Evolutionary conservation across 2,113 vertebrate genomes (phyloP).

Genomic region (Ranitomeya imitator): DNA sequence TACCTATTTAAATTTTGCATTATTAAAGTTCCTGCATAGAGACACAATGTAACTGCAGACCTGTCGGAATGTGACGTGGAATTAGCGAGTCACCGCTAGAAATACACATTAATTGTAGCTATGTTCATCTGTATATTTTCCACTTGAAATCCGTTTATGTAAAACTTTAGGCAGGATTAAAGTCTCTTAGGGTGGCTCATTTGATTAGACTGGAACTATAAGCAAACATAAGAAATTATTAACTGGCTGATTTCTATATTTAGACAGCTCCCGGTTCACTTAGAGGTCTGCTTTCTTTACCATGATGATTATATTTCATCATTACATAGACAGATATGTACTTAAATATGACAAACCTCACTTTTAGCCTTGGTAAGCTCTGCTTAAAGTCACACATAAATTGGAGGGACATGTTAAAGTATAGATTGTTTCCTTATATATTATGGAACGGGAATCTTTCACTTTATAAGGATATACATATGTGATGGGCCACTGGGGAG

Average conservation of each 20-base stretch:
- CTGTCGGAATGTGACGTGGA: background rate
- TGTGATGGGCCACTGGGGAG: too few species aligned
- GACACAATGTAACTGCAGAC: background rate
- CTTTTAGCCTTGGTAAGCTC: background rate
- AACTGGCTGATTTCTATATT: background rate
- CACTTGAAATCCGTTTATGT: conserved; percentile 10
- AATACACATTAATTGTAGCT: background rate
- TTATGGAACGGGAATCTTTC: too few species aligned
- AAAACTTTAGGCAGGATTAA: conserved; percentile 2
- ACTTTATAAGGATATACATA: too few species aligned
- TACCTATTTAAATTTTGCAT: too few species aligned
- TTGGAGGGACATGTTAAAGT: background rate
- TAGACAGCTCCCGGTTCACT: background rate
- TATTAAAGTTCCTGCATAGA: background rate
- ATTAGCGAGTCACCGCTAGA: background rate
- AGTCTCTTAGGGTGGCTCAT: conserved; percentile 11
- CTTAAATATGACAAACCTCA: background rate
- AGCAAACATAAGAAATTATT: conserved; percentile 3
- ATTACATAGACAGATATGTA: background rate
- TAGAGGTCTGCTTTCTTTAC: conserved; percentile 1
- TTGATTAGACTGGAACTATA: conserved; percentile 18
- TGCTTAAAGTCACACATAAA: background rate
- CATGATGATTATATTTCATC: conserved; percentile 7
- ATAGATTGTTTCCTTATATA: background rate
- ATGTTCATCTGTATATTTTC: conserved; percentile 13